Evolutionary conservation across 2,113 vertebrate species (phyloP).

Genomic region (Hyla sarda): DNA sequence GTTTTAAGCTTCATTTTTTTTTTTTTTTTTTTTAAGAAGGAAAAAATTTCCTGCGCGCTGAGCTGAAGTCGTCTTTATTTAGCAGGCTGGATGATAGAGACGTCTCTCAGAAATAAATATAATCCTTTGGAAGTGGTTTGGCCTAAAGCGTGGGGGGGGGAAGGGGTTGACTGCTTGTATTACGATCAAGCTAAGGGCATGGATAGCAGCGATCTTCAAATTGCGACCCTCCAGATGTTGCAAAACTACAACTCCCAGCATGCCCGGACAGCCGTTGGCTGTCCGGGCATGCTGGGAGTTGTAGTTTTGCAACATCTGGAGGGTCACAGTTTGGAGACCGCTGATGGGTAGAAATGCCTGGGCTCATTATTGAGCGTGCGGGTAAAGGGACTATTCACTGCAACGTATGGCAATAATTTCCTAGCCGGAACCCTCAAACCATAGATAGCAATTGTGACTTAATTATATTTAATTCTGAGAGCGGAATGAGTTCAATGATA

Average conservation of each 20-base stretch:
- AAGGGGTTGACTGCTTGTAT: background rate
- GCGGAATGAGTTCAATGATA: slow-evolving; percentile 57
- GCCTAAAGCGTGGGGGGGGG: background rate
- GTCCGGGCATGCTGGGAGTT: too few relatives aligned
- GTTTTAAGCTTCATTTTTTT: slow-evolving; percentile 37
- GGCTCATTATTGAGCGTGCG: background rate
- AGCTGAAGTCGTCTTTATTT: slow-evolving; percentile 13
- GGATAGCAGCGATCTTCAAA: too few relatives aligned
- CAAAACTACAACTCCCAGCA: too few relatives aligned
- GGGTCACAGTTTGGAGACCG: too few relatives aligned
- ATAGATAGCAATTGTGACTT: slow-evolving; percentile 10
- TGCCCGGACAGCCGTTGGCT: too few relatives aligned
- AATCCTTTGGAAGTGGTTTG: background rate
- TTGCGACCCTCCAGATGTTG: too few relatives aligned
- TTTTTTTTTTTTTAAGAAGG: background rate
- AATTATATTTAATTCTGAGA: slow-evolving; percentile 57
- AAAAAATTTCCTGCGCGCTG: slow-evolving; percentile 18
- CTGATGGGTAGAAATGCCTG: background rate
- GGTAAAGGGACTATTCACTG: background rate
- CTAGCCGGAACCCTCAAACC: background rate
- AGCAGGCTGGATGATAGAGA: slow-evolving; percentile 41
- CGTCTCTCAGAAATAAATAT: slow-evolving; percentile 58
- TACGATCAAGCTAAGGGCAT: background rate
- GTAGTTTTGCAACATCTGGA: too few relatives aligned
- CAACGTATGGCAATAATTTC: slow-evolving; percentile 19